These are phyloP conservation scores for Spinus pinus DNA, from an alignment of 2,797 vertebrate species.

Conservation along the genomic window DNA sequence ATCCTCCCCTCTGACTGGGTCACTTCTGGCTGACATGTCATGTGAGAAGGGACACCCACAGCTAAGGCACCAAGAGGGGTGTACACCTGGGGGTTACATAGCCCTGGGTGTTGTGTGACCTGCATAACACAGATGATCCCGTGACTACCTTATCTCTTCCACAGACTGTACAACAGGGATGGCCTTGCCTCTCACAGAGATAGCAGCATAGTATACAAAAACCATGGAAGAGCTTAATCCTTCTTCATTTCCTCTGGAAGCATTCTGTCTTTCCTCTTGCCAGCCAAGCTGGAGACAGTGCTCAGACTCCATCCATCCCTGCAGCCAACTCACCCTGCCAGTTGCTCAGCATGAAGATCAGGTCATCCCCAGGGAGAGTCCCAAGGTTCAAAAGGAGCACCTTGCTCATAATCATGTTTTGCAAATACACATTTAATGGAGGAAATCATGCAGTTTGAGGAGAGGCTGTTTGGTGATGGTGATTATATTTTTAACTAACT, in stretches of 20 bases:
- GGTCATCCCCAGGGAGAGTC: background rate
- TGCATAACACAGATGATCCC: background rate
- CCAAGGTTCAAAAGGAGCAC: background rate
- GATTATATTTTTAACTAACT: background rate
- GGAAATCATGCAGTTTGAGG: background rate
- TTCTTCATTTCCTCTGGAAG: background rate
- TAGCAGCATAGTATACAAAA: fast-evolving
- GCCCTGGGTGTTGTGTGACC: background rate
- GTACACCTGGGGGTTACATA: background rate
- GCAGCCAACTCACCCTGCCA: background rate
- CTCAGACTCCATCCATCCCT: background rate
- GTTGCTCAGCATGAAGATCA: background rate
- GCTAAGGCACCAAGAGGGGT: background rate
- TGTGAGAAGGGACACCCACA: background rate
- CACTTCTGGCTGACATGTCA: background rate
- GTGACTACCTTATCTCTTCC: background rate
- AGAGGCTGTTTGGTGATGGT: background rate
- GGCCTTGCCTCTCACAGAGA: background rate
- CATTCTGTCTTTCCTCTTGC: background rate
- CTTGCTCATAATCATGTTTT: constrained; percentile 13
- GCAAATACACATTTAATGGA: constrained; percentile 11
- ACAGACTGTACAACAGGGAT: background rate
- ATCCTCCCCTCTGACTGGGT: background rate
- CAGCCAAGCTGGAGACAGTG: background rate
- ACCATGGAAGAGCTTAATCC: background rate